Evolutionary conservation across 2,888 invertebrate genomes (phyloP).

Genomic region (Tipula confusa): DNA sequence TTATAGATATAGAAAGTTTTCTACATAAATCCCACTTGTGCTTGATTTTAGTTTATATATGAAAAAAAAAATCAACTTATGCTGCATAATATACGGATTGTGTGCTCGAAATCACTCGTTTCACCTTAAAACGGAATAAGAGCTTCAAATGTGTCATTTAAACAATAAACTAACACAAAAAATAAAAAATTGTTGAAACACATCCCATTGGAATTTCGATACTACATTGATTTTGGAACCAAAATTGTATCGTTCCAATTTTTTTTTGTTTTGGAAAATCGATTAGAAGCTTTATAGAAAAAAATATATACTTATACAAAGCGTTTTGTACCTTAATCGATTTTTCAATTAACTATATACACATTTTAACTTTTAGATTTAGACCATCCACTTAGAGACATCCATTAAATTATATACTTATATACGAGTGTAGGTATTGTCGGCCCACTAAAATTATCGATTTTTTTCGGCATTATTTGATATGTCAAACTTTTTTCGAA

Average conservation of each 20-base stretch:
- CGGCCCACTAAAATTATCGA: not conserved
- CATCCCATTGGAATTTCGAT: not conserved
- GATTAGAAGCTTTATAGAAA: not conserved
- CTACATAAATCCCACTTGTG: not conserved
- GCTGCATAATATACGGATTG: not conserved
- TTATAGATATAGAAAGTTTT: not conserved
- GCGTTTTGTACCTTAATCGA: not conserved
- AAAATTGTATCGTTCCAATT: not conserved
- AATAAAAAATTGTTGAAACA: not conserved
- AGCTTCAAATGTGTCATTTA: not conserved
- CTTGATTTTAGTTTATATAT: conserved; percentile 6
- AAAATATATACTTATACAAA: not conserved
- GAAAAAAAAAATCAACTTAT: not conserved
- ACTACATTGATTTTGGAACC: not conserved
- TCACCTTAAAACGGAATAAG: not conserved
- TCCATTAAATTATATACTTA: not conserved
- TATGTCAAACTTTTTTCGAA: not conserved
- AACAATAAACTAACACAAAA: not conserved
- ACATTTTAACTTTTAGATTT: not conserved
- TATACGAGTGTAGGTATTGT: not conserved
- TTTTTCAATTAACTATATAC: not conserved
- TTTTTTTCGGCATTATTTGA: not conserved
- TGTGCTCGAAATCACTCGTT: not conserved
- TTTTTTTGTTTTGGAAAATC: not conserved
- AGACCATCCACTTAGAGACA: not conserved